phyloP scores from a whole-genome alignment of 2,113 vertebrate species.

The Syrrhaptes paradoxus region DNA sequence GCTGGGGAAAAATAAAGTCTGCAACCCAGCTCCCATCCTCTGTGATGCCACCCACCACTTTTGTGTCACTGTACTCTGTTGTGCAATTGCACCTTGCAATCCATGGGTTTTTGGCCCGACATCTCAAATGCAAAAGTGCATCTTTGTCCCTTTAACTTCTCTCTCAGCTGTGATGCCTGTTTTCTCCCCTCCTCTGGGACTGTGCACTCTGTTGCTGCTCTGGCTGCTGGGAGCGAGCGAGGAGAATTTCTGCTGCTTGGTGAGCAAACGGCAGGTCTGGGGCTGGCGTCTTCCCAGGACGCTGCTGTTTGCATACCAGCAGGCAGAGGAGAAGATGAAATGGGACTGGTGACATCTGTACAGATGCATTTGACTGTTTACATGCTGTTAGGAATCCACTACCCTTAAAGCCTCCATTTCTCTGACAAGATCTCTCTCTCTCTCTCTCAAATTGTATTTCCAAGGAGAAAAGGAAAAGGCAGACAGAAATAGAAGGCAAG shows the following conservation, averaged over 20 bases:
- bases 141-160: slow-evolving; percentile 61
- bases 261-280: slow-evolving; percentile 40
- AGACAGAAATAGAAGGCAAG: slow-evolving; percentile 95
- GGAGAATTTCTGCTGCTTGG: slow-evolving; percentile 70
- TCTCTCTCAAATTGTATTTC: slow-evolving; percentile 66
- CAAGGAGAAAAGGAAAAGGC: slow-evolving; percentile 96
- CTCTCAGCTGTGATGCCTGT: slow-evolving; percentile 24
- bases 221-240: slow-evolving; percentile 12
- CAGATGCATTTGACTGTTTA: slow-evolving; percentile 64
- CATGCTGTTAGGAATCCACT: slow-evolving; percentile 38
- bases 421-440: slow-evolving; percentile 60
- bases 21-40: neutral
- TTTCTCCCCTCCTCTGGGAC: slow-evolving; percentile 69
- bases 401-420: slow-evolving; percentile 54
- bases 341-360: slow-evolving; percentile 61
- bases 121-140: neutral
- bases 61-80: neutral
- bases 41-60: neutral
- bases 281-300: slow-evolving; percentile 60
- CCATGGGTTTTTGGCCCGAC: neutral
- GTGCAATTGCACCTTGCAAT: neutral
- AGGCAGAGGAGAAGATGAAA: slow-evolving; percentile 70
- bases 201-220: slow-evolving; percentile 69
- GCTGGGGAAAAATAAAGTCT: rapidly evolving
- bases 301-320: slow-evolving; percentile 45